phyloP scores from a whole-genome alignment of 2,888 invertebrate genomes.

The Clostera curtula region DNA sequence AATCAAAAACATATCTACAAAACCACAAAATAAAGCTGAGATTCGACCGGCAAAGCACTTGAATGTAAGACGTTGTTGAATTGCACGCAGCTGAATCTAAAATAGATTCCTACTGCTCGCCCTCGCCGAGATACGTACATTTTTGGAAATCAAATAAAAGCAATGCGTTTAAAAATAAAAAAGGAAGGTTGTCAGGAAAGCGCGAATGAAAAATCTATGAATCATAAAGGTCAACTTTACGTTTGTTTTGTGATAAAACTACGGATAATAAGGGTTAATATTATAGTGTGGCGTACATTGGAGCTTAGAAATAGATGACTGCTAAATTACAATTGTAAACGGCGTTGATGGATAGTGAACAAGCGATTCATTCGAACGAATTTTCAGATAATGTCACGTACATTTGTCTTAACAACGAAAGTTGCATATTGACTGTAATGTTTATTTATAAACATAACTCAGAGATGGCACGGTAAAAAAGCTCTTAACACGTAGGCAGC shows the following conservation, averaged over 20 bases:
- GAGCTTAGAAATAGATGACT: constrained; percentile 14
- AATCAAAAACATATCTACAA: constrained; percentile 30
- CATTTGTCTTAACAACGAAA: constrained; percentile 20
- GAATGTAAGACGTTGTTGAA: constrained; percentile 51
- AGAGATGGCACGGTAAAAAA: constrained; percentile 12
- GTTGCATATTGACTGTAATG: constrained; percentile 17
- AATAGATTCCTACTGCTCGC: constrained; percentile 59
- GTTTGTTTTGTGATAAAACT: constrained; percentile 23
- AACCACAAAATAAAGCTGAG: constrained; percentile 33
- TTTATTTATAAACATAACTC: constrained; percentile 19
- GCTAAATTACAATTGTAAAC: constrained; percentile 7
- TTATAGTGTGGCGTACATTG: constrained; percentile 18
- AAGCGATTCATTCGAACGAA: constrained; percentile 4
- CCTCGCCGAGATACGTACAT: constrained; percentile 64
- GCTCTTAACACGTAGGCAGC: constrained; percentile 12
- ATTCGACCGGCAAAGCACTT: constrained; percentile 35
- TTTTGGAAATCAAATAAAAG: constrained; percentile 72
- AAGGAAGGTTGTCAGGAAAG: constrained; percentile 51
- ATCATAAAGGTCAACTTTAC: constrained; percentile 38
- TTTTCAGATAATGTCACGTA: constrained; percentile 8
- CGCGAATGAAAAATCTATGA: constrained; percentile 27
- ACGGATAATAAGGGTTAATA: constrained; percentile 18
- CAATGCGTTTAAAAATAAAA: constrained; percentile 52
- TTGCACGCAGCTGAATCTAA: constrained; percentile 42
- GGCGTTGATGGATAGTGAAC: constrained; percentile 8